A percentile compares a stretch with the other conserved stretches of the same genome.
Conservation (phyloP, 2,797 vertebrate genomes). For the Gastrophryne carolinensis region DNA sequence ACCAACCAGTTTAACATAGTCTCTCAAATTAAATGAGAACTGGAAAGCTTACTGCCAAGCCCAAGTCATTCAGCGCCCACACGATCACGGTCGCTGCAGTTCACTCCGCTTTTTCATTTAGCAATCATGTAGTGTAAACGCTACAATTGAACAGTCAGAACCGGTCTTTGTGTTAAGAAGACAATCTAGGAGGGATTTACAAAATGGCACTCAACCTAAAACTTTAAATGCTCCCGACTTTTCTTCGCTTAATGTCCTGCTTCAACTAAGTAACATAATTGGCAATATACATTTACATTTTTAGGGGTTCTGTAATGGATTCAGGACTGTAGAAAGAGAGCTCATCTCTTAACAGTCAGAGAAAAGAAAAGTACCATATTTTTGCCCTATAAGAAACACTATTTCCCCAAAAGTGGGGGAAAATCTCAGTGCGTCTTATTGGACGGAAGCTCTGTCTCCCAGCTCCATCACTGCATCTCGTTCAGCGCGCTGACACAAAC, state of each 20-base stretch:
- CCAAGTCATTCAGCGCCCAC: constrained; percentile 34
- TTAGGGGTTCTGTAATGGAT: constrained; percentile 13
- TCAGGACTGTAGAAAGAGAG: constrained; percentile 25
- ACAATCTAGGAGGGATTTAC: constrained; percentile 13
- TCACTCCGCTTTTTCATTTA: constrained; percentile 9
- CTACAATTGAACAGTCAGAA: constrained; percentile 46
- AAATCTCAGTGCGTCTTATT: too few species aligned
- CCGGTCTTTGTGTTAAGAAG: constrained; percentile 21
- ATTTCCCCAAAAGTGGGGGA: too few species aligned
- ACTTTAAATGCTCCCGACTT: constrained; percentile 31
- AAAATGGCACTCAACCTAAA: constrained; percentile 25
- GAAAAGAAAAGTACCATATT: too few species aligned
- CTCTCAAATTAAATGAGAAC: constrained; percentile 42
- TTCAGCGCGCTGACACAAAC: too few species aligned
- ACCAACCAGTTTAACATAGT: constrained; percentile 32
- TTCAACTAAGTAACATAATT: constrained; percentile 46
- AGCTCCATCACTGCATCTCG: too few species aligned
- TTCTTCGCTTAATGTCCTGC: constrained; percentile 12
- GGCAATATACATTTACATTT: constrained; percentile 40
- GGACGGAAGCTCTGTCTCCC: too few species aligned
- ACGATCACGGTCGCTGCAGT: not conserved
- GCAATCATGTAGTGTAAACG: constrained; percentile 43
- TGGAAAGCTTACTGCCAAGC: constrained; percentile 33
- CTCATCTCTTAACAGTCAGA: not conserved
- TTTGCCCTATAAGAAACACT: too few species aligned